phyloP scores from a whole-genome alignment of 2,113 vertebrate genomes.

The Nipponia nippon region DNA sequence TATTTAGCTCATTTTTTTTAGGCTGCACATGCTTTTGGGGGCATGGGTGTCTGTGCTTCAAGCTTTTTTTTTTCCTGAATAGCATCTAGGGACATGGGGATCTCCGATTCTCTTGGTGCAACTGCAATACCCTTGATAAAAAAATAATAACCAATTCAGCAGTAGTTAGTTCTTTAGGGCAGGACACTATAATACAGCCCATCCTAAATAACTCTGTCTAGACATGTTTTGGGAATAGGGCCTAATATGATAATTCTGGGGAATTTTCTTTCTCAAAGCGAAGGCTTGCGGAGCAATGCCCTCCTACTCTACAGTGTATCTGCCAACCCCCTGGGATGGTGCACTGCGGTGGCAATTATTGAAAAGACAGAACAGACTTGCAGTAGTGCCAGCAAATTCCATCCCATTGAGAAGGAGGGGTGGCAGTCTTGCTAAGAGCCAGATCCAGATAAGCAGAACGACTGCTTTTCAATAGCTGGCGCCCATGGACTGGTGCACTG shows the following conservation, averaged over 20 bases:
- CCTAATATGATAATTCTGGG: not conserved
- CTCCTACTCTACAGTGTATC: not conserved
- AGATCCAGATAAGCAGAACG: not conserved
- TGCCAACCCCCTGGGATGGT: not conserved
- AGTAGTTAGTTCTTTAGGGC: not conserved
- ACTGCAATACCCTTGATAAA: not conserved
- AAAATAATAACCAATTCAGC: not conserved
- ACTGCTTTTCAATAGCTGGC: not conserved
- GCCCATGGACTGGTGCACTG: not conserved
- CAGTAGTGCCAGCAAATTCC: conserved; percentile 18
- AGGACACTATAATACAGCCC: not conserved
- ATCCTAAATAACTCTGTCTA: not conserved
- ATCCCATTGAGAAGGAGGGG: not conserved
- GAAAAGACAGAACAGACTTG: not conserved
- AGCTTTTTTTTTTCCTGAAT: not conserved
- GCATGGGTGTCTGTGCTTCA: not conserved
- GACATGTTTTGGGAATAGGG: not conserved
- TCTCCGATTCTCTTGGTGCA: not conserved
- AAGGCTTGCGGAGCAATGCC: not conserved
- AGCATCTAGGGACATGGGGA: not conserved
- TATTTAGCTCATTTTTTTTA: not conserved
- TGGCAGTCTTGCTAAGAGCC: not conserved
- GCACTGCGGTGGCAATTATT: not conserved
- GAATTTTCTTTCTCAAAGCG: not conserved
- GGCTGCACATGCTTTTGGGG: not conserved